These are phyloP conservation scores for Mechanitis mazaeus DNA, from an alignment of 2,888 invertebrate species.

Conservation along the genomic window DNA sequence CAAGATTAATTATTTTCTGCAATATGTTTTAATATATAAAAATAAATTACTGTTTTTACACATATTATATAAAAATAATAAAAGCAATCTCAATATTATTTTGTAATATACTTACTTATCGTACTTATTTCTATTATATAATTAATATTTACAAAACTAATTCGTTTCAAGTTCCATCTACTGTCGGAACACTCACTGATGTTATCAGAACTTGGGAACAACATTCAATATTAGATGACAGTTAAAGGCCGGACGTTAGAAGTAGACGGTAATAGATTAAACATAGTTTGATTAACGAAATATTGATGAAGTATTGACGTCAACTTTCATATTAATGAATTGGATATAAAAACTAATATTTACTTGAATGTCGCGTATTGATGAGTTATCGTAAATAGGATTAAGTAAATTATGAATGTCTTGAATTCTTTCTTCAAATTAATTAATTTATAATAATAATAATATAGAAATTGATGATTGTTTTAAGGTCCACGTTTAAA, in stretches of 20 bases:
- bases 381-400: not conserved
- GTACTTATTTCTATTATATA: not conserved
- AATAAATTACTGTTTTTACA: too few relatives aligned
- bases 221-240: constrained; percentile 28
- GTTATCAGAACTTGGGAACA: constrained; percentile 23
- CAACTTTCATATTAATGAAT: constrained; percentile 12
- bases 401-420: not conserved
- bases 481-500: too few relatives aligned
- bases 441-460: too few relatives aligned
- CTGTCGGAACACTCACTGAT: constrained; percentile 18
- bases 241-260: constrained; percentile 21
- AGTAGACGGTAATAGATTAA: constrained; percentile 21
- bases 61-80: too few relatives aligned
- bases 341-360: not conserved
- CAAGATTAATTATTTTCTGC: too few relatives aligned
- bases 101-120: not conserved
- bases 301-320: constrained; percentile 8
- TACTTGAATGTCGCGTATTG: not conserved
- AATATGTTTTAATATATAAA: too few relatives aligned
- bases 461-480: too few relatives aligned
- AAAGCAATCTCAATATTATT: not conserved
- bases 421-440: too few relatives aligned
- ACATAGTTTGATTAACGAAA: constrained; percentile 23
- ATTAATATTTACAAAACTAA: constrained; percentile 13
- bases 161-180: constrained; percentile 12